A percentile compares a stretch with the other conserved stretches of the same genome.
These are phyloP conservation scores for Campoletis raptor DNA, from an alignment of 2,888 invertebrate genomes.

Conservation along the genomic window DNA sequence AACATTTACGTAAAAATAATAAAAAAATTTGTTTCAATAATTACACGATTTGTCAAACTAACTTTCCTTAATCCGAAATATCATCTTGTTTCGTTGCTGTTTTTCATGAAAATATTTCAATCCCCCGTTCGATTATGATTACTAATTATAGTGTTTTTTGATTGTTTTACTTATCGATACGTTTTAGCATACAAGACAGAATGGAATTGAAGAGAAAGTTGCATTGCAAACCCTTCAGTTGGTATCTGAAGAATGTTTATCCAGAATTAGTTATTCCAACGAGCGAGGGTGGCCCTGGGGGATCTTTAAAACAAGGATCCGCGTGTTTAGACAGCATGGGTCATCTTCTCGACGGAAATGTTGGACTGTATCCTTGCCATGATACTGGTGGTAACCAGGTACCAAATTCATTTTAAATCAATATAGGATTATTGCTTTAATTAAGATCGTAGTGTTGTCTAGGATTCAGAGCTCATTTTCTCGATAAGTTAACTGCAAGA, in stretches of 20 bases:
- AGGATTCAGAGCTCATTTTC: no score
- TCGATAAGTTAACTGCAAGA: no score
- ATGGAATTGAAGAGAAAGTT: conserved; percentile 91
- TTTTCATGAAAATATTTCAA: background rate
- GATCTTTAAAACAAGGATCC: conserved; percentile 92
- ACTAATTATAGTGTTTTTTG: background rate
- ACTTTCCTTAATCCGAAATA: background rate
- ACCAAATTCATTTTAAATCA: conserved; percentile 57
- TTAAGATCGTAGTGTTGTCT: background rate
- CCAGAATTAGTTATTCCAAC: conserved; percentile 93
- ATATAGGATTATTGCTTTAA: background rate
- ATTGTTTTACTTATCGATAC: background rate
- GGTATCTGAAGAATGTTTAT: conserved; percentile 97
- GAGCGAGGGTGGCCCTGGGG: conserved; percentile 87
- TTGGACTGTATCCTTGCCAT: conserved; percentile 98
- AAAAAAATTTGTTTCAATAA: background rate
- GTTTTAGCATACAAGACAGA: conserved; percentile 93
- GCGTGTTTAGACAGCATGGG: conserved; percentile 98
- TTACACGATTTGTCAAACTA: background rate
- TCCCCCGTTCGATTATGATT: background rate
- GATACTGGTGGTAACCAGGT: conserved; percentile 98
- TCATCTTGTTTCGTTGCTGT: background rate
- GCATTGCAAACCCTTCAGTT: conserved; percentile 97
- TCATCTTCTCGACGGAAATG: conserved; percentile 92
- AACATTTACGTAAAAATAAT: background rate